Percentiles rank a stretch among this genome's conserved stretches.
Conservation (phyloP, 1,140 invertebrate genomes). For the Drosophila prosaltans region DNA sequence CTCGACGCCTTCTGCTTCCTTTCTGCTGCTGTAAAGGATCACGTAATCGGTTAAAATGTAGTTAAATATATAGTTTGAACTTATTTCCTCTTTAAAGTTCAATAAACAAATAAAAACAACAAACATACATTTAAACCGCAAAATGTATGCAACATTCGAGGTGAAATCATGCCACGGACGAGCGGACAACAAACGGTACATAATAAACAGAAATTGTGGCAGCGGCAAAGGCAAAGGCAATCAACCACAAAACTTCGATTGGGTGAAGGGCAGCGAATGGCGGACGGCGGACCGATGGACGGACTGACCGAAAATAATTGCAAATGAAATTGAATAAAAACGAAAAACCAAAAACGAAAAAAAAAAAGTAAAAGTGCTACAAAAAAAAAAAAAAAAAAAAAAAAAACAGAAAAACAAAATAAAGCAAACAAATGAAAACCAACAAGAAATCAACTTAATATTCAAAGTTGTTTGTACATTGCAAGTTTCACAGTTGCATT, state of each 20-base stretch:
- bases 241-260: conserved; percentile 29
- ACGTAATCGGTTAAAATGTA: too few relatives aligned
- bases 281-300: background rate
- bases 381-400: conserved; percentile 27
- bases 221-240: background rate
- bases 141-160: conserved; percentile 26
- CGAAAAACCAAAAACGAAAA: conserved; percentile 32
- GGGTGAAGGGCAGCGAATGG: conserved; percentile 39
- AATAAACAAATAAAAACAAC: conserved; percentile 1
- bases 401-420: too few relatives aligned
- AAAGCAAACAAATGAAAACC: conserved; percentile 18
- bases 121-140: background rate
- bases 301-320: conserved; percentile 38
- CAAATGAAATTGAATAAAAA: conserved; percentile 56
- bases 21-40: too few relatives aligned
- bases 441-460: conserved; percentile 41
- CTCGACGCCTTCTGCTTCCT: too few relatives aligned
- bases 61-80: background rate
- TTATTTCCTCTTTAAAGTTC: background rate
- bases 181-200: conserved; percentile 10
- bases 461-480: conserved; percentile 42
- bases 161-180: conserved; percentile 30
- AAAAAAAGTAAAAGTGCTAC: conserved; percentile 52
- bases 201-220: conserved; percentile 21
- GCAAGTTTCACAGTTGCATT: conserved; percentile 53